Evolutionary conservation across 23 tunicate genomes (phyloP), one percentile per base, ranked within the genome.

Genomic region (Ascidia mentula): DNA sequence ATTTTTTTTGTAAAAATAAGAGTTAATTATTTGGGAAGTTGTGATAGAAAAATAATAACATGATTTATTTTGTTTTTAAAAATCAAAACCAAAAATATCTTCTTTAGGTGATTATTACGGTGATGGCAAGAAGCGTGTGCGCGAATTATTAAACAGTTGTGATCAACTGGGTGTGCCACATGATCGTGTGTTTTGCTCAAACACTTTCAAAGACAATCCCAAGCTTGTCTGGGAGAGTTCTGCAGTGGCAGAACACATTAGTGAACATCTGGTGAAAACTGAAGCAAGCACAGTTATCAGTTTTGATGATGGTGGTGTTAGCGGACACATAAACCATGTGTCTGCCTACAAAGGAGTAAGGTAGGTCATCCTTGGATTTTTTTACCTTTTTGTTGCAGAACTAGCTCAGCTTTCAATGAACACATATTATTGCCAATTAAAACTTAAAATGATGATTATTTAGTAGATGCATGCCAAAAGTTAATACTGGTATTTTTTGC

Each of bases 221-320:
- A 78, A 87, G 0, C 60, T 34, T 36, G 18, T 38, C 30, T 92
- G 91, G 91, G 31, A 71, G 18, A 30, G 35, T 0, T 45, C 73
- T 39, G 40, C 26, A 59, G 85, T 92, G 5, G 82, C 88, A 6
- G 40, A 72, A 38, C 38, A 38, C 6, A 45, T 87, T 32, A 33
- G 59, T 31, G 60, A 60, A 28, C 74, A 82, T 75, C 74, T 82
- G 18, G 38, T 24, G 1, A 76, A 79, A 72, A 32, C 60, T 17
- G 38, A 73, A 7, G 72, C 86, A 24, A 60, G 33, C 20, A 70
- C 79, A 26, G 31, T 92, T 28, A 81, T 87, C 31, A 92, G 92
- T 17, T 92, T 92, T 78, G 97, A 92, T 60, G 82, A 87, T 37
- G 1, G 42, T 78, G 97, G 97, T 42, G 87, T 92, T 9, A 81